Evolutionary conservation across 1,140 invertebrate species (phyloP).

Genomic region (Protaetia brevitarsis): DNA sequence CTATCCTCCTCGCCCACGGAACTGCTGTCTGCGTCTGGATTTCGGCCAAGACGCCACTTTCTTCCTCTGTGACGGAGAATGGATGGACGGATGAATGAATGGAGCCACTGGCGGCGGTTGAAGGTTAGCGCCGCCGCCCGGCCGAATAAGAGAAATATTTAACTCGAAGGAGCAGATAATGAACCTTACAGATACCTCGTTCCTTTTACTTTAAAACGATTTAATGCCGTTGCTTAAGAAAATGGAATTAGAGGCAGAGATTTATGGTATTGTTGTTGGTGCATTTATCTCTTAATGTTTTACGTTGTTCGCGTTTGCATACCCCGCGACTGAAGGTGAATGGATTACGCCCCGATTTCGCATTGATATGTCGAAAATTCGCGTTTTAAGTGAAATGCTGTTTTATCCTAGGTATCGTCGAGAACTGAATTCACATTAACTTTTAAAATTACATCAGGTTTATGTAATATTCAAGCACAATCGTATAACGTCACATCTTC

Average conservation of each 20-base stretch:
- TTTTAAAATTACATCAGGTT: too few species aligned
- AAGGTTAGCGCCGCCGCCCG: not conserved
- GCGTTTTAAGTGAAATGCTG: too few species aligned
- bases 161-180: conserved; percentile 11
- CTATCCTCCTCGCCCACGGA: too few species aligned
- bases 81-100: too few species aligned
- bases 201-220: conserved; percentile 14
- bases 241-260: conserved; percentile 6
- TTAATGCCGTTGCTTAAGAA: conserved; percentile 11
- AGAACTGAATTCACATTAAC: too few species aligned
- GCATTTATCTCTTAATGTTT: conserved; percentile 7
- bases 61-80: too few species aligned
- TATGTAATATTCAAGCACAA: too few species aligned
- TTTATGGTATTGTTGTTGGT: conserved; percentile 7
- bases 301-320: conserved; percentile 5
- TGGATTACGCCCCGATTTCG: not conserved
- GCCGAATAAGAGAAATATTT: conserved; percentile 12
- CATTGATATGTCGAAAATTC: conserved; percentile 6
- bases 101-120: not conserved
- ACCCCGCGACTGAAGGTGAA: not conserved
- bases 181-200: conserved; percentile 10
- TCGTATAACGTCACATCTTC: too few species aligned
- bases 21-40: not conserved
- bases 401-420: too few species aligned
- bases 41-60: not conserved